A percentile compares a stretch with the other conserved stretches of the same genome.
Conservation (phyloP, 2,888 invertebrate genomes). For the Odontocerum albicorne region DNA sequence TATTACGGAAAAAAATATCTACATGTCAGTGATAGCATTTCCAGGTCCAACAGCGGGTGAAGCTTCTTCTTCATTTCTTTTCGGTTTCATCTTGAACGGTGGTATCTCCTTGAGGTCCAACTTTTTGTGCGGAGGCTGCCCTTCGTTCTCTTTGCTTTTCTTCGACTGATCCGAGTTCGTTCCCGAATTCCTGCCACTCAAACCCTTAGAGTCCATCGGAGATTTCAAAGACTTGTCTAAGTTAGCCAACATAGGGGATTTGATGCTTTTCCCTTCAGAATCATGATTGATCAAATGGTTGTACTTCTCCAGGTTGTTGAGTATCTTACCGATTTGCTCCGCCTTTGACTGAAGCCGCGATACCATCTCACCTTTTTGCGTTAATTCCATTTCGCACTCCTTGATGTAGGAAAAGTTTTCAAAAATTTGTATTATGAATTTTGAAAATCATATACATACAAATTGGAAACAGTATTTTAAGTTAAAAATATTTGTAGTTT, state of each 20-base stretch:
- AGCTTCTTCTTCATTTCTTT: constrained; percentile 38
- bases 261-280: constrained; percentile 58
- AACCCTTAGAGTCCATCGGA: constrained; percentile 24
- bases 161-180: constrained; percentile 50
- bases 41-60: constrained; percentile 22
- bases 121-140: constrained; percentile 58
- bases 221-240: constrained; percentile 50
- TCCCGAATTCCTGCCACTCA: constrained; percentile 42
- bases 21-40: constrained; percentile 32
- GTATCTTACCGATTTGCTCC: constrained; percentile 91
- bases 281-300: constrained; percentile 69
- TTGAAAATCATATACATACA: neutral
- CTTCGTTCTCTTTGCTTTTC: constrained; percentile 54
- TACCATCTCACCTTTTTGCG: constrained; percentile 95
- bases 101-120: constrained; percentile 58
- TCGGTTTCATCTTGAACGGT: constrained; percentile 49
- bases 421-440: neutral
- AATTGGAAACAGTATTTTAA: neutral
- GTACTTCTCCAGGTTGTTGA: constrained; percentile 87
- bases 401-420: constrained; percentile 46
- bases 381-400: constrained; percentile 95
- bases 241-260: constrained; percentile 52
- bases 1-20: no score
- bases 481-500: neutral
- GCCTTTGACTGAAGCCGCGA: constrained; percentile 93